These are phyloP conservation scores for Suillia variegata DNA, from an alignment of 2,888 invertebrate species.

Conservation along the genomic window DNA sequence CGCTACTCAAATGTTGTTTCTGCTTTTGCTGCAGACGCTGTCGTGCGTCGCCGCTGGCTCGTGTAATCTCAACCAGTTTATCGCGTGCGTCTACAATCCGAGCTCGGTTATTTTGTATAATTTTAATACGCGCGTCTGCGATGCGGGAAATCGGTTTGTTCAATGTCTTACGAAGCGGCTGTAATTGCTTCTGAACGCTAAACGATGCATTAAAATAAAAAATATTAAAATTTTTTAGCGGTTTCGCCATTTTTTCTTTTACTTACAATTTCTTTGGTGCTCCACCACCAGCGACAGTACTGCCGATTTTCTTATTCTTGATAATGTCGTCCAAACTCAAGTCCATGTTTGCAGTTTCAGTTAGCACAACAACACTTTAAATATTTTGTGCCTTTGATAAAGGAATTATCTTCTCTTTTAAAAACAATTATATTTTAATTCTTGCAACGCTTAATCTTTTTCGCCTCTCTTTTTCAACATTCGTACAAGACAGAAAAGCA, in stretches of 20 bases:
- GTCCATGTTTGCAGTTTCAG: slow-evolving; percentile 38
- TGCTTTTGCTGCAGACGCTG: slow-evolving; percentile 70
- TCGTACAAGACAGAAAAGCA: no score
- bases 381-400: no score
- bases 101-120: slow-evolving; percentile 77
- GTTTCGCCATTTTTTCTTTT: slow-evolving; percentile 5
- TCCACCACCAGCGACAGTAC: no score
- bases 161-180: slow-evolving; percentile 27
- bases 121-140: slow-evolving; percentile 76
- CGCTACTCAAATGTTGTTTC: slow-evolving; percentile 19
- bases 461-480: no score
- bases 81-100: slow-evolving; percentile 82
- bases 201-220: no score
- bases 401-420: no score
- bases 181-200: not conserved
- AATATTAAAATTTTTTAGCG: not conserved
- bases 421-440: no score
- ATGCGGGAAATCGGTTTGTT: slow-evolving; percentile 33
- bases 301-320: slow-evolving; percentile 40
- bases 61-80: slow-evolving; percentile 76
- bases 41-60: slow-evolving; percentile 75
- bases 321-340: slow-evolving; percentile 53
- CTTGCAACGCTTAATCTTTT: no score
- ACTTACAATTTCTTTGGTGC: slow-evolving; percentile 36
- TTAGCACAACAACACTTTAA: no score